These are phyloP conservation scores for Neotoxoptera formosana DNA, from an alignment of 1,140 invertebrate genomes.

Conservation along the genomic window DNA sequence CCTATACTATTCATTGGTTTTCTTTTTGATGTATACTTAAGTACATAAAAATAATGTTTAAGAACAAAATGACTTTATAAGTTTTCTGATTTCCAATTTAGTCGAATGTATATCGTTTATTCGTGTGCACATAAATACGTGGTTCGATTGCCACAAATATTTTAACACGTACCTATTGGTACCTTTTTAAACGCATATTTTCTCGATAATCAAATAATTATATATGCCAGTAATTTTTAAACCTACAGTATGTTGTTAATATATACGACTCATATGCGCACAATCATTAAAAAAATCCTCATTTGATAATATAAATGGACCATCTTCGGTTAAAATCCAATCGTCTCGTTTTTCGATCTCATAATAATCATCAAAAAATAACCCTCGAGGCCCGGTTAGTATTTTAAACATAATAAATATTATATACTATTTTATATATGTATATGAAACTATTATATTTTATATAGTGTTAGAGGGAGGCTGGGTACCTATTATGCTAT, in stretches of 20 bases:
- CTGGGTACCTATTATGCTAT: neutral
- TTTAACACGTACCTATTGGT: neutral
- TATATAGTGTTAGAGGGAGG: slow-evolving; percentile 7
- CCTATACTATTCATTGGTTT: neutral
- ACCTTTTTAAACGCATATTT: neutral
- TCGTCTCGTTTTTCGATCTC: neutral
- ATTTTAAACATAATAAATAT: neutral
- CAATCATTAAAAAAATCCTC: neutral
- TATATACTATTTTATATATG: neutral
- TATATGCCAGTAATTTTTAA: neutral
- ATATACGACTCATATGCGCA: neutral
- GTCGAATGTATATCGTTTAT: neutral
- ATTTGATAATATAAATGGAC: neutral
- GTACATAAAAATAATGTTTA: neutral
- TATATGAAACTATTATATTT: neutral
- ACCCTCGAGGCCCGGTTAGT: neutral
- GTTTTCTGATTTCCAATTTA: neutral
- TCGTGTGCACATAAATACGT: neutral
- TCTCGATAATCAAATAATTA: slow-evolving; percentile 7
- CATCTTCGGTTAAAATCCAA: neutral
- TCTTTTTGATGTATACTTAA: neutral
- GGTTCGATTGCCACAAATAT: neutral
- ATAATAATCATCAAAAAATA: neutral
- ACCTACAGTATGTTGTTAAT: neutral
- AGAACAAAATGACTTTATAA: neutral